These are phyloP conservation scores for Hesperophylax magnus DNA, from an alignment of 1,140 invertebrate genomes.

Conservation along the genomic window DNA sequence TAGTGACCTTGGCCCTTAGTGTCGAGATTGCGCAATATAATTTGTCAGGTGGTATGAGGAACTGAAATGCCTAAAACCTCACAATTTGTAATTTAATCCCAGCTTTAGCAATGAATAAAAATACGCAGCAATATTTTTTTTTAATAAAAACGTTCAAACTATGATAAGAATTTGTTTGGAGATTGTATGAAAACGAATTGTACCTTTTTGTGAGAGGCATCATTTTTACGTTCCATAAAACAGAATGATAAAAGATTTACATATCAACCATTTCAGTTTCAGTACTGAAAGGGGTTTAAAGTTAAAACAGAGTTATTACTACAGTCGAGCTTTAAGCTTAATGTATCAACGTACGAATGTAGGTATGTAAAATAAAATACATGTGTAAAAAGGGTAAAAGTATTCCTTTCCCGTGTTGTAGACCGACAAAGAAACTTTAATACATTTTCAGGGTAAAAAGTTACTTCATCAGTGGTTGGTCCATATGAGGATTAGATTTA, in stretches of 20 bases:
- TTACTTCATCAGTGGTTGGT: neutral
- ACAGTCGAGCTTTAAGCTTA: neutral
- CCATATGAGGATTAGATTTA: neutral
- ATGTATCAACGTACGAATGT: neutral
- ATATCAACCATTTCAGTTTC: neutral
- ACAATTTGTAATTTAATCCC: slow-evolving; percentile 25
- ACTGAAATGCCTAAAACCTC: neutral
- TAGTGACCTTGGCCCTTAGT: slow-evolving; percentile 7
- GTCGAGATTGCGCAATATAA: slow-evolving; percentile 31
- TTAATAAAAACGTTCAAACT: neutral
- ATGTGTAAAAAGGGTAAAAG: neutral
- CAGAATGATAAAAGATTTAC: neutral
- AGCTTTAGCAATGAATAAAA: too few species aligned
- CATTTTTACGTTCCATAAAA: neutral
- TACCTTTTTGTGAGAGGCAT: neutral
- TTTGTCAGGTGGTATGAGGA: slow-evolving; percentile 17
- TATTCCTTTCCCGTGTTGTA: neutral
- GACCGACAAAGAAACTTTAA: neutral
- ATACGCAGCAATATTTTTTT: neutral
- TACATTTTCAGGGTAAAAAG: neutral
- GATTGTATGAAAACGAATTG: neutral
- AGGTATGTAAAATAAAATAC: neutral
- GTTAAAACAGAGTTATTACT: neutral
- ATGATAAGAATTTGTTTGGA: neutral
- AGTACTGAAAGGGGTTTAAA: neutral